phyloP scores from a whole-genome alignment of 1,140 invertebrate species.

The Diploscapter pachys region DNA sequence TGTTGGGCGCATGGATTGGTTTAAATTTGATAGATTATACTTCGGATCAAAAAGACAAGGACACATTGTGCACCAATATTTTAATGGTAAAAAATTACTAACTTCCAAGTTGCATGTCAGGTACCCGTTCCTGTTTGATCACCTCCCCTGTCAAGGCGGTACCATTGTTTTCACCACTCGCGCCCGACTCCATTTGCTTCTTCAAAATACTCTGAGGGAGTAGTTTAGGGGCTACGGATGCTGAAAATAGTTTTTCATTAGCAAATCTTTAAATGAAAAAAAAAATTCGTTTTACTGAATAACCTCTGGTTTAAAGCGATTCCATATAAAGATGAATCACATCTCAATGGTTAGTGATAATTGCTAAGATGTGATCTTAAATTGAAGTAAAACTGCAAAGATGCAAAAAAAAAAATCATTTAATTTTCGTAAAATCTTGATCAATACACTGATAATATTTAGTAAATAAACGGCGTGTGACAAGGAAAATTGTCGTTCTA shows the following conservation, averaged over 20 bases:
- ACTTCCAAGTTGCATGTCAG: constrained; percentile 42
- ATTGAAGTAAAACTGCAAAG: no score
- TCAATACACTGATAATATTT: no score
- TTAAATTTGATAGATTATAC: background rate
- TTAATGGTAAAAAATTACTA: constrained; percentile 6
- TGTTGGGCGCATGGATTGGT: background rate
- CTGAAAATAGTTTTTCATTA: background rate
- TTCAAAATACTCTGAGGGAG: constrained; percentile 17
- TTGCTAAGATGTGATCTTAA: no score
- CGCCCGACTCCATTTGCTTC: constrained; percentile 10
- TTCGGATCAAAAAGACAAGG: background rate
- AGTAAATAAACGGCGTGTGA: no score
- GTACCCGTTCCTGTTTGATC: constrained; percentile 17
- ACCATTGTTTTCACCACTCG: constrained; percentile 8
- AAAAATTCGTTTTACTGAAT: background rate
- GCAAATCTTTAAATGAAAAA: background rate
- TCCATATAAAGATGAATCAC: no score
- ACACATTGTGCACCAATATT: background rate
- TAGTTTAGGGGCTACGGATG: background rate
- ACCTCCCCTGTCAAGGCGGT: background rate
- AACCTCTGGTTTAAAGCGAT: background rate
- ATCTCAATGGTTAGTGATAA: no score
- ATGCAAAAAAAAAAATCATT: no score
- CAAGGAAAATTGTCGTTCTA: no score
- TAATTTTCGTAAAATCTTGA: no score